phyloP scores from a whole-genome alignment of 2,888 invertebrate genomes.

The Latheticus oryzae region DNA sequence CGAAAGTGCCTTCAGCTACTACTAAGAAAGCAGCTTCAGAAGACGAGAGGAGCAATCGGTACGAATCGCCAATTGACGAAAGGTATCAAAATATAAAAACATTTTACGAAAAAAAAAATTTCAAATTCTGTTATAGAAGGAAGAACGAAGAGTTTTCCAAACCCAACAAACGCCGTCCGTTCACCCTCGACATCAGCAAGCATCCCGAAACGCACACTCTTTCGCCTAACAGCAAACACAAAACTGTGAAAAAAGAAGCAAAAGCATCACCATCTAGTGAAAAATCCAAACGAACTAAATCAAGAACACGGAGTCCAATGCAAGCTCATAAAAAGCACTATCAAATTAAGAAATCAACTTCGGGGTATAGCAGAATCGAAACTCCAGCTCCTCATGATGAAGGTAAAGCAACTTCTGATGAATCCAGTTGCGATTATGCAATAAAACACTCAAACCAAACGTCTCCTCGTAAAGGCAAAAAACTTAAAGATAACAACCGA shows the following conservation, averaged over 20 bases:
- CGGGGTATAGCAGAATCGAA: slow-evolving; percentile 11
- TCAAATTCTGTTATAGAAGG: slow-evolving; percentile 17
- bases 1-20: slow-evolving; percentile 57
- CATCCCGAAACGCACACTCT: slow-evolving; percentile 56
- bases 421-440: slow-evolving; percentile 63
- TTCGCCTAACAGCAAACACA: slow-evolving; percentile 43
- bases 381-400: slow-evolving; percentile 35
- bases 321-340: slow-evolving; percentile 58
- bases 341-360: slow-evolving; percentile 51
- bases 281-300: slow-evolving; percentile 61
- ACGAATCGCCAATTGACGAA: slow-evolving; percentile 79
- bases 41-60: slow-evolving; percentile 76
- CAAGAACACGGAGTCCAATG: slow-evolving; percentile 63
- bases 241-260: slow-evolving; percentile 42
- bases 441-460: slow-evolving; percentile 51
- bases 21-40: slow-evolving; percentile 66
- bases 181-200: slow-evolving; percentile 80
- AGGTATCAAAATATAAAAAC: slow-evolving; percentile 65
- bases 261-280: slow-evolving; percentile 55
- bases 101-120: too few species aligned
- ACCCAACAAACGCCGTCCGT: slow-evolving; percentile 74
- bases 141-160: slow-evolving; percentile 59
- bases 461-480: slow-evolving; percentile 72
- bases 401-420: slow-evolving; percentile 63
- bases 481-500: slow-evolving; percentile 74